Evolutionary conservation across 1,140 invertebrate species (phyloP), one percentile per base, ranked within the genome.

Genomic region (Himalopsyche phryganea): DNA sequence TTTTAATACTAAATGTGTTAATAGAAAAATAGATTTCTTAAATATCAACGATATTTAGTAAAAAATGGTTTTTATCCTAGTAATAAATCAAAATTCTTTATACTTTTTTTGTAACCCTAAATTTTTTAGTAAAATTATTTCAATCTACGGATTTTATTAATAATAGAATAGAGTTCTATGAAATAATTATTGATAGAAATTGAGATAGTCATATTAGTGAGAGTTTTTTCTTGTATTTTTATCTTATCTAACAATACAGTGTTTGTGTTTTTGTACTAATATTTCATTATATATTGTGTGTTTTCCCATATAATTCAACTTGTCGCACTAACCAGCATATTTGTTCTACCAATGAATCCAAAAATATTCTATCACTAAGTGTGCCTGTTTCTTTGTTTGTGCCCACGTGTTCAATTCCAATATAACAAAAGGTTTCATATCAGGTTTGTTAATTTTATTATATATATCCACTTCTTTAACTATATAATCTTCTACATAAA

Each of bases 321-420:
- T 28, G 23, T 28, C 23, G 23, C 42, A 4, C 7, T 49, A 49
- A 49, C 47, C 49, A 40, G 14, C 32, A 9, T 36, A 15, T 40
- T n/a, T 40, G 35, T 35, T 17, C 36, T 51, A 36, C 36, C 49
- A 51, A 51, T 40, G 49, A 15, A 10, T 51, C 13, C 42, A 45
- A n/a, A n/a, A 45, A 45, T 6, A 45, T 15, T 6, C 6, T 4
- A 15, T 45, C n/a, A n/a, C n/a, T n/a, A n/a, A n/a, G 42, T 20
- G 17, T 45, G n/a, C 42, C n/a, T 17, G 17, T 45, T 45, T 13
- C 15, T 40, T 13, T 40, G 38, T 40, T 40, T 40, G 11, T 40
- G 38, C 15, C 38, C n/a, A 15, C 38, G n/a, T 40, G 38, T 40
- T n/a, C 38, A 13, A 4, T 40, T n/a, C 4, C 23, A 28, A 28